phyloP scores from a whole-genome alignment of 2,113 vertebrate species.

The Solea solea region DNA sequence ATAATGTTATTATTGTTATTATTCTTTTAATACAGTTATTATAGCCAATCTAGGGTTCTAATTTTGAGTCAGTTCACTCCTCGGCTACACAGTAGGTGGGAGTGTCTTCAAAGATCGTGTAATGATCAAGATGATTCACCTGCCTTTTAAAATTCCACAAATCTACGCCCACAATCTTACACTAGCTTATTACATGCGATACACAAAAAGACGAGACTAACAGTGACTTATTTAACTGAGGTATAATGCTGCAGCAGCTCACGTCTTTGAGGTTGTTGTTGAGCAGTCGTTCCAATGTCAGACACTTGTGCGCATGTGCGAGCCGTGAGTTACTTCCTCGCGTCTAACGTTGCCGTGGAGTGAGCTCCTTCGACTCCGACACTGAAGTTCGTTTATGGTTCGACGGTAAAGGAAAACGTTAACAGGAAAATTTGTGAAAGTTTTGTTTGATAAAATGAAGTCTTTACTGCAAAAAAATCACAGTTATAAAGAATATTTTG shows the following conservation, averaged over 20 bases:
- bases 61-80: too few relatives aligned
- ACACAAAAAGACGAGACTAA: too few relatives aligned
- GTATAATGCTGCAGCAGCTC: neutral
- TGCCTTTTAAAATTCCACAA: neutral
- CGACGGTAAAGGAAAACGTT: neutral
- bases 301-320: constrained; percentile 54
- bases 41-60: too few relatives aligned
- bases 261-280: neutral
- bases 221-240: too few relatives aligned
- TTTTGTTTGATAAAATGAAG: too few relatives aligned
- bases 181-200: neutral
- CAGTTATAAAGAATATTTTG: too few relatives aligned
- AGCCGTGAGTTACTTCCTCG: neutral
- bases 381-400: neutral
- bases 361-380: neutral
- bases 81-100: constrained; percentile 6
- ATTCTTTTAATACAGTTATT: too few relatives aligned
- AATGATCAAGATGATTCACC: constrained; percentile 5
- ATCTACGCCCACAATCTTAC: neutral
- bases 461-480: too few relatives aligned
- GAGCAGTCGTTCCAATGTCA: neutral
- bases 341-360: constrained; percentile 24
- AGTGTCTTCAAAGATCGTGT: constrained; percentile 10
- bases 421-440: neutral
- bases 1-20: too few relatives aligned